Evolutionary conservation across 2,797 vertebrate species (phyloP).

Genomic region (Rhinophrynus dorsalis): DNA sequence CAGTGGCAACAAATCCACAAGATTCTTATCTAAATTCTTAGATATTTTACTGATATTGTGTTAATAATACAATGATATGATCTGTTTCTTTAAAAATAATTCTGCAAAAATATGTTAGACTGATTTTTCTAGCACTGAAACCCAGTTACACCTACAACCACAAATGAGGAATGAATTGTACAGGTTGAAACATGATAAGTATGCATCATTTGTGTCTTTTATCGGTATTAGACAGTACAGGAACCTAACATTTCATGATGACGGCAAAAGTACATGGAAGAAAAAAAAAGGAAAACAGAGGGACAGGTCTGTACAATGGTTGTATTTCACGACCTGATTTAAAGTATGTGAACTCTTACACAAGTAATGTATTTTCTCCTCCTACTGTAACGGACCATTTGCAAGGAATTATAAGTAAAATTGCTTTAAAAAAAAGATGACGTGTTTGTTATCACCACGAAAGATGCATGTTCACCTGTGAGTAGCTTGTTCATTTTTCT

Average conservation of each 20-base stretch:
- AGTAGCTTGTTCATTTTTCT: too few relatives aligned
- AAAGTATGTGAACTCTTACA: conserved; percentile 19
- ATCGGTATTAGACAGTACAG: conserved; percentile 14
- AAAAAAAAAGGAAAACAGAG: neutral
- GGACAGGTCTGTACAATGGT: conserved; percentile 25
- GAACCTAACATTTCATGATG: conserved; percentile 12
- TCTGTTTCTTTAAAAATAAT: too few relatives aligned
- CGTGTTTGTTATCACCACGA: too few relatives aligned
- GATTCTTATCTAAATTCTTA: too few relatives aligned
- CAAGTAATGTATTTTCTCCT: neutral
- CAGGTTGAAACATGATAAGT: conserved; percentile 42
- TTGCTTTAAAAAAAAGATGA: too few relatives aligned
- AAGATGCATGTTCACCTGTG: too few relatives aligned
- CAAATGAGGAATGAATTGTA: conserved; percentile 23
- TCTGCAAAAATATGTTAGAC: too few relatives aligned
- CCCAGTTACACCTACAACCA: conserved; percentile 12
- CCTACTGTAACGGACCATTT: neutral
- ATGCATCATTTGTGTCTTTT: conserved; percentile 25
- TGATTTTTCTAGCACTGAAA: too few relatives aligned
- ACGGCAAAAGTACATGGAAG: conserved; percentile 1
- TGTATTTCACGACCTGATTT: conserved; percentile 6
- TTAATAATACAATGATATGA: too few relatives aligned
- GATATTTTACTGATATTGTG: too few relatives aligned
- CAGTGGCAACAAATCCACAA: too few relatives aligned
- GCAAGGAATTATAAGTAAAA: neutral